Base-by-base conservation (phyloP, 2,113 vertebrate genomes). In the Leucoraja erinaceus region DNA sequence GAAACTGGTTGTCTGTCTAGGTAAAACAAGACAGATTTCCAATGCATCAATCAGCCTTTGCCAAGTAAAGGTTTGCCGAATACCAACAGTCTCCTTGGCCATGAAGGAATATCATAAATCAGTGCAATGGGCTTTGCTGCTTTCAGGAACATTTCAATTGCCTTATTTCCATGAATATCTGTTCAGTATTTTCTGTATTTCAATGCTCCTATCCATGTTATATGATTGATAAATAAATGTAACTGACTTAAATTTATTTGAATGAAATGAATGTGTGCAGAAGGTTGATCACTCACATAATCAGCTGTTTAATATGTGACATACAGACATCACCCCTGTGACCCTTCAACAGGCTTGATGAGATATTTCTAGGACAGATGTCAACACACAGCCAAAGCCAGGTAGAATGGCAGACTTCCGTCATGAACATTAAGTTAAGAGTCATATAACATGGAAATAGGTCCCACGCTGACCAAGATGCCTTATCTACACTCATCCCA, bases 131-230 rank as follows among this genome's bases (percentile, higher is more conserved):
- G 56, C 81, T 86, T 61, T 63, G 11, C 83, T 86, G 28, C 11
- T 61, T 88, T 61, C 83, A 66, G n/a, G 56, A 61, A 88, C 31
- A 86, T 88, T 61, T 63, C 59, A 63, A 63, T 59, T 66, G 28
- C 83, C 83, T 88, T 84, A 84, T 22, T 61, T 88, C 25, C 59
- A 88, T 59, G 63, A 86, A 61, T 63, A 88, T 83, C 28, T 88
- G 83, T 59, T 88, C 16, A 88, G 61, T 88, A 88, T 66, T 88
- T 86, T 86, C 14, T 61, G 81, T 86, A 86, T 61, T 61, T 88
- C 83, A 88, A 66, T 66, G 83, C 54, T 84, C 47, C 81, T 20
- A n/a, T 9, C 31, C 63, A n/a, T 88, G 38, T 54, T 63, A 86
- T 8, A n/a, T 28, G 59, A 88, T 88, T 88, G 63, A 88, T 63